Evolutionary conservation across 2,113 vertebrate genomes (phyloP).

Genomic region (Melanostigma gelatinosum): DNA sequence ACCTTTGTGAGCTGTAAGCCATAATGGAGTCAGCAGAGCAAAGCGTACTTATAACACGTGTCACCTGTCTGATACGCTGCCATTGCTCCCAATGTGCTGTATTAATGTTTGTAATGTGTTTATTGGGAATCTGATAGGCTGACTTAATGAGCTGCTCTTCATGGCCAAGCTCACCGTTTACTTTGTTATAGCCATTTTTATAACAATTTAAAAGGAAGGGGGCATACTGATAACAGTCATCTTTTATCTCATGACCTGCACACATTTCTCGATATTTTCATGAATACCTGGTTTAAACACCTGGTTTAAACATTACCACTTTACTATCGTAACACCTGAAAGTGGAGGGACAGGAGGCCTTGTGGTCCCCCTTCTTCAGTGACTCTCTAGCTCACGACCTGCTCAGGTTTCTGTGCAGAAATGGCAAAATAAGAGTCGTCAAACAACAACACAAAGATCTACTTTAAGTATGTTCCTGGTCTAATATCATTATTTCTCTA

Average conservation of each 20-base stretch:
- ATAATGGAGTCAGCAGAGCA: conserved; percentile 30
- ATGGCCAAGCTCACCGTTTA: neutral
- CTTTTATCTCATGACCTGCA: neutral
- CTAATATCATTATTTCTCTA: too few relatives aligned
- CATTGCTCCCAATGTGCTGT: neutral
- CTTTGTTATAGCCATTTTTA: neutral
- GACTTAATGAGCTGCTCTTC: neutral
- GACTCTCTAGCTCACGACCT: too few relatives aligned
- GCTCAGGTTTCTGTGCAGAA: too few relatives aligned
- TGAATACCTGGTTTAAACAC: neutral
- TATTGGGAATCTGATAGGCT: conserved; percentile 15
- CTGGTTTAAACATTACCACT: too few relatives aligned
- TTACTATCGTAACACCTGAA: too few relatives aligned
- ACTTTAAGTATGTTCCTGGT: too few relatives aligned
- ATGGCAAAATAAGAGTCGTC: too few relatives aligned
- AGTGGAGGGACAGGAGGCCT: too few relatives aligned
- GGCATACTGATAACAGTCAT: neutral
- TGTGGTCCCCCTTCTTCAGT: too few relatives aligned
- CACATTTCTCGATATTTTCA: neutral
- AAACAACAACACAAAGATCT: too few relatives aligned
- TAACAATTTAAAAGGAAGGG: neutral
- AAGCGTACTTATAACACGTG: neutral
- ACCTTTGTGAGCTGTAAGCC: conserved; percentile 14
- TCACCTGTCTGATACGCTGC: conserved; percentile 20
- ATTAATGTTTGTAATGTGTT: conserved; percentile 20